Conservation (phyloP, 2,113 vertebrate genomes). For the Stomatorhinus ivindoensis region DNA sequence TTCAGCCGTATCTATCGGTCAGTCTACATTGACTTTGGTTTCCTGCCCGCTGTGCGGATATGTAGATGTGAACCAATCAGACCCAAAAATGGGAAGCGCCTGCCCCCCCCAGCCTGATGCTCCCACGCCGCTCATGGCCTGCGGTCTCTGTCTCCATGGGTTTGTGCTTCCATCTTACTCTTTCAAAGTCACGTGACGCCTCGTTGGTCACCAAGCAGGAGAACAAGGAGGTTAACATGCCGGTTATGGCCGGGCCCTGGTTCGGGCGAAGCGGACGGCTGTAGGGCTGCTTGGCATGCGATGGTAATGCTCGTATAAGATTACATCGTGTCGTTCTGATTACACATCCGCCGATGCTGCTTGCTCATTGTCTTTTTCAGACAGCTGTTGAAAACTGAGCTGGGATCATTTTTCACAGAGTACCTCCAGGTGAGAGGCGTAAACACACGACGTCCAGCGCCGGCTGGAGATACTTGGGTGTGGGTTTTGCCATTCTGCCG, state of each 20-base stretch:
- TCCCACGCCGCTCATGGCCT: not conserved
- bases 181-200: not conserved
- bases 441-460: not conserved
- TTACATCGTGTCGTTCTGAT: not conserved
- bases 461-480: not conserved
- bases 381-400: constrained; percentile 89
- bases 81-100: constrained; percentile 17
- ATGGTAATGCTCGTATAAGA: not conserved
- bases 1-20: not conserved
- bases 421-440: constrained; percentile 74
- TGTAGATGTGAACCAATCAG: constrained; percentile 11
- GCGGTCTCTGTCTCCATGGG: not conserved
- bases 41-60: not conserved
- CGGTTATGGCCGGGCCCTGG: not conserved
- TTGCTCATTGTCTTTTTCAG: constrained; percentile 47
- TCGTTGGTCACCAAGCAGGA: not conserved
- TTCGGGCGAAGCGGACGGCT: not conserved
- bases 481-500: not conserved
- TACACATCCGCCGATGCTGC: not conserved
- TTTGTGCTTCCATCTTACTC: not conserved
- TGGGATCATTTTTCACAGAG: constrained; percentile 93
- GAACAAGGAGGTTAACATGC: not conserved
- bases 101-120: not conserved
- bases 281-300: not conserved
- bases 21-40: not conserved